Percentiles rank a stretch among this genome's conserved stretches.
Evolutionary conservation across 1,140 invertebrate species (phyloP).

Genomic region (Bombyx mandarina): DNA sequence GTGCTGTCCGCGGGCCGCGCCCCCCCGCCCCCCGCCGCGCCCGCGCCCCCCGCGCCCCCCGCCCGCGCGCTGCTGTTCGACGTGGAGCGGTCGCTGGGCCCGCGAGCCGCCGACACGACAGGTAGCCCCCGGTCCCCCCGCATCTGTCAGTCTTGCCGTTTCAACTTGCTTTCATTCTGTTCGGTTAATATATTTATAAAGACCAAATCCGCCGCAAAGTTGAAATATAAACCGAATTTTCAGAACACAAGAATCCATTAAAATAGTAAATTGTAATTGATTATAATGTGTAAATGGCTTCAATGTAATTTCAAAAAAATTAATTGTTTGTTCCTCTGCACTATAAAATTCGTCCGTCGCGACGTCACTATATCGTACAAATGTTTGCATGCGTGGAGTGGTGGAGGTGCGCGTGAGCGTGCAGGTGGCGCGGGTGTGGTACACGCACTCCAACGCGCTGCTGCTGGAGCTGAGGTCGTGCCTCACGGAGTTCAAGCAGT

Average conservation of each 20-base stretch:
- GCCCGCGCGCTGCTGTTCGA: slow-evolving; percentile 76
- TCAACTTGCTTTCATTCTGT: background rate
- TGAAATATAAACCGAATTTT: background rate
- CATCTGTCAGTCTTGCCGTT: background rate
- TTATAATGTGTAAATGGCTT: background rate
- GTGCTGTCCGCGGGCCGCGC: slow-evolving; percentile 86
- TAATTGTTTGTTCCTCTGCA: too few relatives aligned
- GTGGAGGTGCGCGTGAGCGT: slow-evolving; percentile 73
- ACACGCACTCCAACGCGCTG: slow-evolving; percentile 90
- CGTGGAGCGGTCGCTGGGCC: slow-evolving; percentile 39
- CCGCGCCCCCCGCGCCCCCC: slow-evolving; percentile 31
- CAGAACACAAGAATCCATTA: background rate
- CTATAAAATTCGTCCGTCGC: too few relatives aligned
- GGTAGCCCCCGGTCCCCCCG: too few relatives aligned
- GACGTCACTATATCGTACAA: too few relatives aligned
- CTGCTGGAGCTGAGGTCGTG: slow-evolving; percentile 90
- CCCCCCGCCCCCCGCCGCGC: slow-evolving; percentile 52
- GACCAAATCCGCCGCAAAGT: too few relatives aligned
- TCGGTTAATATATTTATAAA: too few relatives aligned
- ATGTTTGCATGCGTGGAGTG: slow-evolving; percentile 18
- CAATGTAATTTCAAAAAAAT: background rate
- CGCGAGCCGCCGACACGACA: too few relatives aligned
- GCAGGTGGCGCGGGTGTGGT: slow-evolving; percentile 92
- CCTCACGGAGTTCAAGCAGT: slow-evolving; percentile 79
- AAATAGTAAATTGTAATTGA: background rate